A percentile compares a stretch with the other conserved stretches of the same genome.
phyloP scores from a whole-genome alignment of 2,888 invertebrate species.

The Thera obeliscata region DNA sequence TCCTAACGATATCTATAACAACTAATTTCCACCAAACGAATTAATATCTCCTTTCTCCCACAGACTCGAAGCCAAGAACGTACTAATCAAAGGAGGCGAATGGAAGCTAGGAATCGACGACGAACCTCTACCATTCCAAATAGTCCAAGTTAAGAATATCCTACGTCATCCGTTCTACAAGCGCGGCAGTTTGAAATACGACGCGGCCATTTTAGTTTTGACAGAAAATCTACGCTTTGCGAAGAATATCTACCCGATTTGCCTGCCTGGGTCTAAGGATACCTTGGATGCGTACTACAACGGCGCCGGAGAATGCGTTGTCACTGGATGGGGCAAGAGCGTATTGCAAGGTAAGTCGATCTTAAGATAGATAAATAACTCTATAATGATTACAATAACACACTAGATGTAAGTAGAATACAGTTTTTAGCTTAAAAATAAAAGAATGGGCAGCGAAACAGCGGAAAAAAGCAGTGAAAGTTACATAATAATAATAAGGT shows the following conservation, averaged over 20 bases:
- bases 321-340: slow-evolving; percentile 93
- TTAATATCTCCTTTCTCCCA: slow-evolving; percentile 9
- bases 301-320: slow-evolving; percentile 87
- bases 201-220: slow-evolving; percentile 89
- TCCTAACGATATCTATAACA: no score
- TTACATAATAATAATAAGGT: no score
- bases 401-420: no score
- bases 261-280: slow-evolving; percentile 81
- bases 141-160: slow-evolving; percentile 88
- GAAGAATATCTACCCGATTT: slow-evolving; percentile 90
- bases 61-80: slow-evolving; percentile 86
- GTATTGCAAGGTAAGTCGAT: slow-evolving; percentile 88
- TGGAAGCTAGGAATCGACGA: slow-evolving; percentile 93
- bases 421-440: no score
- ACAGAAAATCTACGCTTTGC: slow-evolving; percentile 86
- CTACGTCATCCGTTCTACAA: slow-evolving; percentile 89
- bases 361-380: no score
- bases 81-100: slow-evolving; percentile 92
- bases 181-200: slow-evolving; percentile 85
- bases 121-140: slow-evolving; percentile 91
- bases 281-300: slow-evolving; percentile 85
- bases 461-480: no score
- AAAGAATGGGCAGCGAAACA: no score
- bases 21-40: no score
- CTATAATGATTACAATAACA: no score